Evolutionary conservation across 2,113 vertebrate genomes (phyloP).

Genomic region (Paradoxurus hermaphroditus): DNA sequence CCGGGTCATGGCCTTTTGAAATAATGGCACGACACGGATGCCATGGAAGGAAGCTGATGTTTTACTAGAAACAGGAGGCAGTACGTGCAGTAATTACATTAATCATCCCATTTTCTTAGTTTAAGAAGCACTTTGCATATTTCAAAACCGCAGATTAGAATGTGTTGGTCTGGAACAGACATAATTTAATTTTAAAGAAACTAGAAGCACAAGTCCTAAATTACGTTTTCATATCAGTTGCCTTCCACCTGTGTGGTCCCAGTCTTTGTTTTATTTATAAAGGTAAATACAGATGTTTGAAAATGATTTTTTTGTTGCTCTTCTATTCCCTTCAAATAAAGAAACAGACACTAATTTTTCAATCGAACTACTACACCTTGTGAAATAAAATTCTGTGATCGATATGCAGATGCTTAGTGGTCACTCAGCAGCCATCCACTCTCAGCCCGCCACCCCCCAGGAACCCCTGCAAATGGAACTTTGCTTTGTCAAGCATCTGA

Average conservation of each 20-base stretch:
- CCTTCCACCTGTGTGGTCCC: not conserved
- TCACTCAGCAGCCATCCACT: not conserved
- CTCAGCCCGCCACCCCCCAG: rapidly evolving
- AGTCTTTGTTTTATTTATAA: not conserved
- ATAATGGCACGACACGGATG: not conserved
- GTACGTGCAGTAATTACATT: not conserved
- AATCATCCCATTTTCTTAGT: not conserved
- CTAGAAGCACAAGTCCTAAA: not conserved
- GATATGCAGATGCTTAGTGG: rapidly evolving
- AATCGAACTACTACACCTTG: not conserved
- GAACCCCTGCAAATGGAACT: not conserved
- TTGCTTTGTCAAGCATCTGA: not conserved
- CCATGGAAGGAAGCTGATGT: not conserved
- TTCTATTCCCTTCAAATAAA: not conserved
- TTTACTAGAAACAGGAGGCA: slow-evolving; percentile 12
- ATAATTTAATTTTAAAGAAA: slow-evolving; percentile 43
- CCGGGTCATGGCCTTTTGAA: slow-evolving; percentile 6
- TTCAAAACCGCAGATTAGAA: slow-evolving; percentile 64
- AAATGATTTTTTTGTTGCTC: not conserved
- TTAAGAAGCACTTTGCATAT: not conserved
- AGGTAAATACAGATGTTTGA: not conserved
- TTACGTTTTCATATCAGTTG: not conserved
- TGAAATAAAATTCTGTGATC: not conserved
- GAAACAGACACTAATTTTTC: not conserved
- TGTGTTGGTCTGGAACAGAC: not conserved